Evolutionary conservation across 2,797 vertebrate species (phyloP), one percentile per base, ranked within the genome.

Genomic region (Tolypeutes matacus): DNA sequence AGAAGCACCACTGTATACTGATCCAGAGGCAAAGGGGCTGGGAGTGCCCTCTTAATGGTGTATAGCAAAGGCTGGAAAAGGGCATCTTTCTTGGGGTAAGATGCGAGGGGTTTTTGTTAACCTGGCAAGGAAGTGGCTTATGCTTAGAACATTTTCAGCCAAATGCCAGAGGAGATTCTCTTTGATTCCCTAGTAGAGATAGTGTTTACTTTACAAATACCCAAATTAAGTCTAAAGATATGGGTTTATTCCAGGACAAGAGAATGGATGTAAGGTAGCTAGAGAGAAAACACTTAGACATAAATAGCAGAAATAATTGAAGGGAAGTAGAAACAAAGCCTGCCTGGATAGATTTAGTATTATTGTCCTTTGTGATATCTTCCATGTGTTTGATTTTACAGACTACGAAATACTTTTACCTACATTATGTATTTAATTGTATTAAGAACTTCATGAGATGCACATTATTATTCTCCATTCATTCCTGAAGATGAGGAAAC

Each of bases 181-280:
- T 82, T 83, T 69, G 36, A 91, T 75, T 92, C 27, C 15, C 46
- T 58, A 60, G 36, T 31, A 65, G 70, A 81, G 89, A 46, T 53
- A 67, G 21, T 23, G 39, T 88, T 81, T 34, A 86, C 56, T 84
- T 86, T 90, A 11, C 69, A 87, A 60, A 93, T 65, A 86, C 7
- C 62, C 56, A 93, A 88, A 89, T 77, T 34, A 73, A 86, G 7
- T 69, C 29, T 87, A 82, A n/a, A 53, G n/a, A 70, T 62, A 31
- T 73, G n/a, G 25, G 3, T 87, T 93, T 70, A 70, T 14, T 42
- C 21, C 23, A 75, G 31, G 27, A 53, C 49, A 82, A 31, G 46
- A 89, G 64, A 69, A 75, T 29, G 27, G 10, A 23, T 49, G 1
- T 12, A 25, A 70, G 46, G 18, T 12, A 12, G 12, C n/a, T 39